These are phyloP conservation scores for Polydrusus tereticollis DNA, from an alignment of 2,888 invertebrate species.

Conservation along the genomic window DNA sequence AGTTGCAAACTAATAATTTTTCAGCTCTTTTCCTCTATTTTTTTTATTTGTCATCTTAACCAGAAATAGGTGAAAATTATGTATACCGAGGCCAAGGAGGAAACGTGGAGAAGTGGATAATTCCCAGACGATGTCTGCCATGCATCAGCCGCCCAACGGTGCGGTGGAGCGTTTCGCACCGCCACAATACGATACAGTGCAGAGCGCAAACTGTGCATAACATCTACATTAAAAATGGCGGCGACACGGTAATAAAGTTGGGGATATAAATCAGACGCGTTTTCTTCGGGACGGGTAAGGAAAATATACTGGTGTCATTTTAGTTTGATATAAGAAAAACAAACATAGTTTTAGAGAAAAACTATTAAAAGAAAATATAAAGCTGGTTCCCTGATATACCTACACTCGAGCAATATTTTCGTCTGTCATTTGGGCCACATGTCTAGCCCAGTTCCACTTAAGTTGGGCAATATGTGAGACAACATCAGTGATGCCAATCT, in stretches of 20 bases:
- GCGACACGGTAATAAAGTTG: slow-evolving; percentile 53
- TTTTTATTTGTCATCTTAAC: background rate
- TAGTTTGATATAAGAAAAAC: background rate
- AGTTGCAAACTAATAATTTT: too few relatives aligned
- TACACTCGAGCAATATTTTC: too few relatives aligned
- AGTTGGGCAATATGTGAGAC: too few relatives aligned
- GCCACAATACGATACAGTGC: slow-evolving; percentile 55
- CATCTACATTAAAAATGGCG: slow-evolving; percentile 57
- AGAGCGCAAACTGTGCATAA: slow-evolving; percentile 58
- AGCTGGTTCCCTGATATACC: too few relatives aligned
- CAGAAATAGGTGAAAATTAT: slow-evolving; percentile 41
- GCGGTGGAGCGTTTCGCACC: slow-evolving; percentile 56
- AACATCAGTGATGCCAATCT: too few relatives aligned
- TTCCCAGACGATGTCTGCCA: slow-evolving; percentile 47
- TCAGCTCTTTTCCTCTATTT: too few relatives aligned
- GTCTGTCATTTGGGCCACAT: too few relatives aligned
- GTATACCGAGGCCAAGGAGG: slow-evolving; percentile 32
- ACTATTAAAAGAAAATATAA: too few relatives aligned
- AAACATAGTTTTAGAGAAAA: background rate
- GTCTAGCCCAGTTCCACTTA: too few relatives aligned
- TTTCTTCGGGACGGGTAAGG: slow-evolving; percentile 11
- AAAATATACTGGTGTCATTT: background rate
- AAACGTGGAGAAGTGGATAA: slow-evolving; percentile 26
- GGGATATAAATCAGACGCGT: slow-evolving; percentile 51
- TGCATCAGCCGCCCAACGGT: slow-evolving; percentile 57